Conservation (phyloP, 1,140 invertebrate genomes). For the Centruroides sculpturatus region DNA sequence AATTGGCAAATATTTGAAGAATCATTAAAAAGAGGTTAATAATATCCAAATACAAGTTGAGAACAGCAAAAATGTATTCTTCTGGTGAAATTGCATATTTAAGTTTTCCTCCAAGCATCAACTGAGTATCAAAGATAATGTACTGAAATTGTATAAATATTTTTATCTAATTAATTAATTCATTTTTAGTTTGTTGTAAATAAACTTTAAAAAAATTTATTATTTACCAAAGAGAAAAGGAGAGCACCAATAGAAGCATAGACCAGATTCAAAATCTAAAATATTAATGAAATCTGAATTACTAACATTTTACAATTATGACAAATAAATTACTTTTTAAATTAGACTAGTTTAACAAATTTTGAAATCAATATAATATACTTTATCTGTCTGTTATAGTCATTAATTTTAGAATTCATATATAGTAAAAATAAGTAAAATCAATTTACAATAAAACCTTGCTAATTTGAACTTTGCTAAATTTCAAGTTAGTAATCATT, state of each 20-base stretch:
- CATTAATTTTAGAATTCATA: no score
- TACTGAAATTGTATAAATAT: slow-evolving; percentile 34
- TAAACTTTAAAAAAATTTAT: neutral
- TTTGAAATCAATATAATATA: no score
- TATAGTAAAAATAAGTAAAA: no score
- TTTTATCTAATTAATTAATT: neutral
- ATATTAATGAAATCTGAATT: no score
- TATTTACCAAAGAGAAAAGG: slow-evolving; percentile 49
- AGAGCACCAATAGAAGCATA: slow-evolving; percentile 69
- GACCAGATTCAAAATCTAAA: slow-evolving; percentile 42
- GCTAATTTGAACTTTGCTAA: no score
- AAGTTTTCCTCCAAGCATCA: slow-evolving; percentile 64
- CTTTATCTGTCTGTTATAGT: no score
- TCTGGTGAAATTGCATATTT: slow-evolving; percentile 40
- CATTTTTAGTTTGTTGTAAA: neutral
- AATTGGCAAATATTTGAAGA: slow-evolving; percentile 41
- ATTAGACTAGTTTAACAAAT: no score
- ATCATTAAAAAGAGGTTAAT: slow-evolving; percentile 73
- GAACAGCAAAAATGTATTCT: slow-evolving; percentile 60
- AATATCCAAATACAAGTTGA: slow-evolving; percentile 74
- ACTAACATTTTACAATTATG: no score
- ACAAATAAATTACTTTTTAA: no score
- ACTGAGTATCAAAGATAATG: slow-evolving; percentile 81
- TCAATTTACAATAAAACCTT: neutral
- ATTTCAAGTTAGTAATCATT: no score